A percentile compares a stretch with the other conserved stretches of the same genome.
Evolutionary conservation across 1,140 invertebrate genomes (phyloP).

Genomic region (Uloborus diversus): DNA sequence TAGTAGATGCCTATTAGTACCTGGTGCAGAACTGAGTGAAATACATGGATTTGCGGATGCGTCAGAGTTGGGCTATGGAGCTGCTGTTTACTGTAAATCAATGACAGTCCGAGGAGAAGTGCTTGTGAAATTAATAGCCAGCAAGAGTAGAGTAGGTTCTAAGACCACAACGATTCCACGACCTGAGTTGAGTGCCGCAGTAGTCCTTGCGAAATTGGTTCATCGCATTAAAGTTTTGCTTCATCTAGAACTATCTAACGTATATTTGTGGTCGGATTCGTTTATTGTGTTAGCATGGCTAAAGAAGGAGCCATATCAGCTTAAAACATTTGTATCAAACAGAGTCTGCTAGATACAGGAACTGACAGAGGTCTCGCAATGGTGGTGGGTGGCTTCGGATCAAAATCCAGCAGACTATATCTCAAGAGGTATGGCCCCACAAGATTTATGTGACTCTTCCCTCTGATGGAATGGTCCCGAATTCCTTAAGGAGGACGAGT

Average conservation of each 20-base stretch:
- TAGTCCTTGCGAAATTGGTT: background rate
- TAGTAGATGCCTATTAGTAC: background rate
- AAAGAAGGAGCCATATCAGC: background rate
- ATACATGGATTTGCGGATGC: background rate
- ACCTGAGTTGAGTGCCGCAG: background rate
- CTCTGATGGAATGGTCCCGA: background rate
- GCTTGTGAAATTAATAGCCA: no score
- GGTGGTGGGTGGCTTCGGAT: background rate
- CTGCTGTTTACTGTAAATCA: slow-evolving; percentile 4
- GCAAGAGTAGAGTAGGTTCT: background rate
- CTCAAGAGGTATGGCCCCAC: background rate
- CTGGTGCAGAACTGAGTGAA: background rate
- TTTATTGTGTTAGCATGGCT: background rate
- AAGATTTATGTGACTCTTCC: background rate
- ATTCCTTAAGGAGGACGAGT: background rate
- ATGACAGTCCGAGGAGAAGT: no score
- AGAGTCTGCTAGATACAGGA: background rate
- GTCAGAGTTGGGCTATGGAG: background rate
- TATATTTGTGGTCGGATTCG: background rate
- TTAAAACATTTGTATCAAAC: background rate
- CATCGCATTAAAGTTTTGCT: background rate
- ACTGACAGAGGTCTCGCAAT: background rate
- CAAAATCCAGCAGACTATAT: background rate
- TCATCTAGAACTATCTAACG: background rate
- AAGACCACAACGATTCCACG: background rate